Conservation (phyloP, 2,888 invertebrate genomes). For the Epirrita christyi region DNA sequence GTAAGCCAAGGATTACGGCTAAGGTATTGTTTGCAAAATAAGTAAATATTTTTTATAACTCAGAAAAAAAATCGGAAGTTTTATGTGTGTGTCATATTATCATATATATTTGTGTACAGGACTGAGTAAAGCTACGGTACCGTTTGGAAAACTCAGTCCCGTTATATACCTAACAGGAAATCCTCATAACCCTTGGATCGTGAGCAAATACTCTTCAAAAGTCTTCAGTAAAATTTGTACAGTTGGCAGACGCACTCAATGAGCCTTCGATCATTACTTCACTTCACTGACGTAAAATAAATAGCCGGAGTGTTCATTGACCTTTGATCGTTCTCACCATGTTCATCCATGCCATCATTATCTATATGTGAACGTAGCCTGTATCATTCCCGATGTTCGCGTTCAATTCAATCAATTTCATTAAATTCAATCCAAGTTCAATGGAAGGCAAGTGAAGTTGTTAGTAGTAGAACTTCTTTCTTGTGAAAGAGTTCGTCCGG, state of each 20-base stretch:
- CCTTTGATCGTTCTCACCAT: conserved; percentile 1
- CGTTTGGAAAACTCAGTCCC: conserved; percentile 19
- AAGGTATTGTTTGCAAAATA: conserved; percentile 18
- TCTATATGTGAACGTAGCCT: background rate
- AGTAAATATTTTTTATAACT: conserved; percentile 13
- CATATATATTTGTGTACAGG: conserved; percentile 5
- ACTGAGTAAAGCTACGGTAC: conserved; percentile 19
- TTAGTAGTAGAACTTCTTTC: too few species aligned
- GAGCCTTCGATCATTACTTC: conserved; percentile 15
- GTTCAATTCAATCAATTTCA: too few species aligned
- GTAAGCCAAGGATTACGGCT: conserved; percentile 27
- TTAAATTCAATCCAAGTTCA: too few species aligned
- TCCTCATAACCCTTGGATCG: conserved; percentile 4
- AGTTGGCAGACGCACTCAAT: conserved; percentile 5
- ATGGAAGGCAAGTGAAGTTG: too few species aligned
- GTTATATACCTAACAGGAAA: conserved; percentile 24
- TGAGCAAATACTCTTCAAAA: conserved; percentile 19
- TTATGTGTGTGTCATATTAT: background rate
- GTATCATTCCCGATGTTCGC: too few species aligned
- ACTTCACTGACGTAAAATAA: conserved; percentile 8
- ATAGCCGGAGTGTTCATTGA: conserved; percentile 10
- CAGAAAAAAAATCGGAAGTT: conserved; percentile 7
- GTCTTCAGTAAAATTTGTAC: conserved; percentile 14
- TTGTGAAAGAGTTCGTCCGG: too few species aligned
- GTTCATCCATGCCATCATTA: background rate